phyloP scores from a whole-genome alignment of 2,797 vertebrate species.

The Diglossa cyanea region DNA sequence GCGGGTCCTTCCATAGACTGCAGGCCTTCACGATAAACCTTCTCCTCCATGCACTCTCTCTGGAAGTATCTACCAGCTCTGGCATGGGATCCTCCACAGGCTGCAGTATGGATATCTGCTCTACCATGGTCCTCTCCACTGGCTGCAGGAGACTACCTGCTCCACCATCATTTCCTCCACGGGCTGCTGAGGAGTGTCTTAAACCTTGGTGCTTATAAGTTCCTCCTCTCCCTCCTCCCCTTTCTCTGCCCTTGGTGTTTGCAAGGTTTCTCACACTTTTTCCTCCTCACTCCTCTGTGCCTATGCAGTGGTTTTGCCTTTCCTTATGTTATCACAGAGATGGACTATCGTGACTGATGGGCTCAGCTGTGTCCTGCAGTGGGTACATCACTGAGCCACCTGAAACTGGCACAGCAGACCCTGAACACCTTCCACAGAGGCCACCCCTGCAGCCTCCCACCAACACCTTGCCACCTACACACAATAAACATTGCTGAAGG shows the following conservation, averaged over 20 bases:
- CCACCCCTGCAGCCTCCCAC: background rate
- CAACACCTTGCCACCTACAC: background rate
- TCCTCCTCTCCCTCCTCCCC: background rate
- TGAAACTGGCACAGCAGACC: background rate
- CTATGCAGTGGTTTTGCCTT: background rate
- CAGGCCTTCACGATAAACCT: background rate
- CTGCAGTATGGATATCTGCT: background rate
- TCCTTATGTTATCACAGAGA: background rate
- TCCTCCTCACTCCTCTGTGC: background rate
- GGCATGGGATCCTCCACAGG: background rate
- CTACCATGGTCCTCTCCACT: background rate
- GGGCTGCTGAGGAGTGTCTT: background rate
- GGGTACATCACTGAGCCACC: background rate
- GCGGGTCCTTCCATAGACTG: background rate
- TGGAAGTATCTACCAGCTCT: background rate
- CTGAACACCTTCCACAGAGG: background rate
- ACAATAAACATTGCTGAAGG: background rate
- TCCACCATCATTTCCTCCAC: background rate
- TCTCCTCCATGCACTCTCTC: background rate
- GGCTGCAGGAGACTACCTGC: background rate
- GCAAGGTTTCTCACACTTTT: background rate
- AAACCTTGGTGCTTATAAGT: background rate
- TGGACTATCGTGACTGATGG: background rate
- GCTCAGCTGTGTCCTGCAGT: background rate
- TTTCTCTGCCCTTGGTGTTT: background rate